A percentile compares a stretch with the other conserved stretches of the same genome.
Evolutionary conservation across 2,113 vertebrate genomes (phyloP).

Genomic region (Embiotoca jacksoni): DNA sequence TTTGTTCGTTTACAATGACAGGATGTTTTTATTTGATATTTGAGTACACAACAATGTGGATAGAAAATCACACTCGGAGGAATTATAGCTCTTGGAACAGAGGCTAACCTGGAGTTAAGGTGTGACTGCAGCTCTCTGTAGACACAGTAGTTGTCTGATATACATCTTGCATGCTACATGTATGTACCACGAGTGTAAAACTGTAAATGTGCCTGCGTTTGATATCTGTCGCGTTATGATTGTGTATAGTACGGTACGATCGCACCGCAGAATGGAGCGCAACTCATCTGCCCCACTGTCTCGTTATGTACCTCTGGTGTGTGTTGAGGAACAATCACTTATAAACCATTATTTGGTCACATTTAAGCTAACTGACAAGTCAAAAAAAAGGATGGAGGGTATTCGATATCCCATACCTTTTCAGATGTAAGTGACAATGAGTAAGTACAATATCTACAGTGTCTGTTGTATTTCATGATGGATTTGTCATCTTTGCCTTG

Average conservation of each 20-base stretch:
- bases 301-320: slow-evolving; percentile 54
- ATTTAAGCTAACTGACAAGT: not conserved
- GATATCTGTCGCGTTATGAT: slow-evolving; percentile 65
- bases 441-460: not conserved
- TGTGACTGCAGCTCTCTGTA: slow-evolving; percentile 25
- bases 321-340: slow-evolving; percentile 15
- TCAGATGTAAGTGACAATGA: not conserved
- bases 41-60: not conserved
- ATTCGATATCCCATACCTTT: too few species aligned
- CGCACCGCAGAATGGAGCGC: slow-evolving; percentile 25
- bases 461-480: not conserved
- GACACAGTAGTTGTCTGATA: slow-evolving; percentile 12
- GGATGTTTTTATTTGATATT: not conserved
- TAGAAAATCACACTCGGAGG: not conserved
- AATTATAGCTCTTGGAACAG: slow-evolving; percentile 53
- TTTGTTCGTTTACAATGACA: not conserved
- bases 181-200: slow-evolving; percentile 78
- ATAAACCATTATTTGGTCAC: not conserved
- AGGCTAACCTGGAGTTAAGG: slow-evolving; percentile 50
- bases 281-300: slow-evolving; percentile 55
- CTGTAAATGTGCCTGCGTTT: slow-evolving; percentile 77
- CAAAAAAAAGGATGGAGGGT: not conserved
- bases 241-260: slow-evolving; percentile 54
- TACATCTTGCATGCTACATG: slow-evolving; percentile 83
- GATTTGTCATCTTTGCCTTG: not conserved